Evolutionary conservation across 1,140 invertebrate species (phyloP).

Genomic region (Drosophila eugracilis): DNA sequence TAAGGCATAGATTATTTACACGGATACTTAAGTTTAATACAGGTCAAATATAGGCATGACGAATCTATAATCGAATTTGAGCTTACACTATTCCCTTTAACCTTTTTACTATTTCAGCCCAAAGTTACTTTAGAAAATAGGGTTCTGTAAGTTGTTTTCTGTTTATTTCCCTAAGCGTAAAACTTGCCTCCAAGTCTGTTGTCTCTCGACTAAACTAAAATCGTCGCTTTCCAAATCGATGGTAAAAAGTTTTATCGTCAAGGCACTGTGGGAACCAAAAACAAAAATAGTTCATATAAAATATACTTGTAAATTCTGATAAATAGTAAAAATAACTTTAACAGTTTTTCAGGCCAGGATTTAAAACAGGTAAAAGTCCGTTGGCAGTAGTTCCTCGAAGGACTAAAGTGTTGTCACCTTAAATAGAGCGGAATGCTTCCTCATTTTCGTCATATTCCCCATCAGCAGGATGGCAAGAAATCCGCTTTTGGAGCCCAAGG

Average conservation of each 20-base stretch:
- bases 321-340: constrained; percentile 10
- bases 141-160: no score
- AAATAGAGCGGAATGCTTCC: constrained; percentile 27
- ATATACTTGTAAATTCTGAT: neutral
- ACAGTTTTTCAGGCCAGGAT: neutral
- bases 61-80: no score
- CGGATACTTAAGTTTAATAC: no score
- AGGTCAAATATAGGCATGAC: no score
- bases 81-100: no score
- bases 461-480: neutral
- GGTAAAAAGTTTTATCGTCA: neutral
- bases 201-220: no score
- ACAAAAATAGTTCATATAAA: neutral
- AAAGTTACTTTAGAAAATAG: no score
- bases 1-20: no score
- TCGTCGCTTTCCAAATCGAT: neutral
- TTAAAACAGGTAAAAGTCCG: constrained; percentile 3
- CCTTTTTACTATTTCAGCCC: no score
- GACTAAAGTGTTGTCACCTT: constrained; percentile 11
- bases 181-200: no score
- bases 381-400: constrained; percentile 13
- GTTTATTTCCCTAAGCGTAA: no score
- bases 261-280: neutral
- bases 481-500: constrained; percentile 12
- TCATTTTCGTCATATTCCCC: constrained; percentile 26